Conservation (phyloP, 1,140 invertebrate genomes). For the Homalodisca vitripennis region DNA sequence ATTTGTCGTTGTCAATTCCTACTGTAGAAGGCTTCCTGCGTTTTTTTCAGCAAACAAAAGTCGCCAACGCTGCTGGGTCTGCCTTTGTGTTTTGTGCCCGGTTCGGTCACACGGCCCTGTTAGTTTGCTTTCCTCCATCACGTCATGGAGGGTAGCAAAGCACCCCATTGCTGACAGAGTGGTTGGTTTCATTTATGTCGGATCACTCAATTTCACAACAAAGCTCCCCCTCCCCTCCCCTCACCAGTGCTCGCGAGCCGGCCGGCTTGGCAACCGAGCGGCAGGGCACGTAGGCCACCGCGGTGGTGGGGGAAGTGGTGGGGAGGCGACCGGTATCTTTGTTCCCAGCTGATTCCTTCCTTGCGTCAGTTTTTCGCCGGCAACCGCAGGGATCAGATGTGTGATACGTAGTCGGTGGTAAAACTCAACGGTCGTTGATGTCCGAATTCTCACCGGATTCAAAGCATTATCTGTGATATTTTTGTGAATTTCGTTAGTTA, state of each 20-base stretch:
- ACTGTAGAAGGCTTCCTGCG: too few relatives aligned
- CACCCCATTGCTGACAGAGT: conserved; percentile 13
- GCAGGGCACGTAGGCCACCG: conserved; percentile 28
- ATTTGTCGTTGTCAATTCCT: too few relatives aligned
- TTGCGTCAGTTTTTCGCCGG: conserved; percentile 30
- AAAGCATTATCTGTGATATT: conserved; percentile 9
- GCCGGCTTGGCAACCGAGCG: conserved; percentile 20
- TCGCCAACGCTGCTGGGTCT: too few relatives aligned
- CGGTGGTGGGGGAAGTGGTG: conserved; percentile 23
- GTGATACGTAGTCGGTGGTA: conserved; percentile 5
- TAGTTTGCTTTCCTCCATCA: too few relatives aligned
- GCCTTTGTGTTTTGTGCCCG: too few relatives aligned
- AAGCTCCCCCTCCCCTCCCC: neutral
- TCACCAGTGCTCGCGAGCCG: neutral
- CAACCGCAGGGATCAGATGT: conserved; percentile 5
- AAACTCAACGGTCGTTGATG: conserved; percentile 28
- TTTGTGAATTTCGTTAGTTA: conserved; percentile 17
- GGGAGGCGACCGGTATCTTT: conserved; percentile 28
- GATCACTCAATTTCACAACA: conserved; percentile 19
- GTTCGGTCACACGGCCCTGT: neutral
- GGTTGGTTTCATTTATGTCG: conserved; percentile 22
- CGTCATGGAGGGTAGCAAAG: neutral
- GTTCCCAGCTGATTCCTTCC: conserved; percentile 29
- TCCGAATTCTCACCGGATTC: neutral
- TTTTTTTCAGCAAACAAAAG: too few relatives aligned